These are phyloP conservation scores for Spinibarbus caldwelli DNA, from an alignment of 2,797 vertebrate species.

Conservation along the genomic window DNA sequence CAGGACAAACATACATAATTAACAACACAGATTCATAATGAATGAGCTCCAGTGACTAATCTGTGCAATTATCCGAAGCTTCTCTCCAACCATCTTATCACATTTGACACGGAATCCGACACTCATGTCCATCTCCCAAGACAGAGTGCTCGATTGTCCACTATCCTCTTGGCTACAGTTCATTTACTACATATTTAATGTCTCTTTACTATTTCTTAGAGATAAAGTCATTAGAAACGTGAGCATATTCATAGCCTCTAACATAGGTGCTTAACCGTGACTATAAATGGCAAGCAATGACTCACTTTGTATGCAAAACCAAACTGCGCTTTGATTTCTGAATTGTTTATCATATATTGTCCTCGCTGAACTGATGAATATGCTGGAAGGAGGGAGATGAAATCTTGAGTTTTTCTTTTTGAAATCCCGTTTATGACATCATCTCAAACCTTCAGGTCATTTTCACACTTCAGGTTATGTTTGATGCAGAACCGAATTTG, in stretches of 20 bases:
- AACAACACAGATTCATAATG: slow-evolving; percentile 37
- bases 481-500: not conserved
- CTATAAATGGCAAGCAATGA: not conserved
- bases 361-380: not conserved
- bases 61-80: slow-evolving; percentile 17
- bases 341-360: slow-evolving; percentile 5
- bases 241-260: slow-evolving; percentile 6
- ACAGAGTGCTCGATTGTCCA: not conserved
- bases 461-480: not conserved
- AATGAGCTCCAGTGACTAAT: slow-evolving; percentile 44
- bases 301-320: slow-evolving; percentile 5
- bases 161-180: not conserved
- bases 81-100: slow-evolving; percentile 3
- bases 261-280: not conserved
- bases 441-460: not conserved
- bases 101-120: not conserved
- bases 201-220: not conserved
- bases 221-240: slow-evolving; percentile 12
- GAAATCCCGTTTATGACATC: not conserved
- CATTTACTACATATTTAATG: slow-evolving; percentile 41
- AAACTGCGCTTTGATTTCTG: slow-evolving; percentile 22
- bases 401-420: not conserved
- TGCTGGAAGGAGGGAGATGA: not conserved
- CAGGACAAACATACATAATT: slow-evolving; percentile 42
- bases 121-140: slow-evolving; percentile 1